phyloP scores from a whole-genome alignment of 2,113 vertebrate species.

The Kryptolebias marmoratus region DNA sequence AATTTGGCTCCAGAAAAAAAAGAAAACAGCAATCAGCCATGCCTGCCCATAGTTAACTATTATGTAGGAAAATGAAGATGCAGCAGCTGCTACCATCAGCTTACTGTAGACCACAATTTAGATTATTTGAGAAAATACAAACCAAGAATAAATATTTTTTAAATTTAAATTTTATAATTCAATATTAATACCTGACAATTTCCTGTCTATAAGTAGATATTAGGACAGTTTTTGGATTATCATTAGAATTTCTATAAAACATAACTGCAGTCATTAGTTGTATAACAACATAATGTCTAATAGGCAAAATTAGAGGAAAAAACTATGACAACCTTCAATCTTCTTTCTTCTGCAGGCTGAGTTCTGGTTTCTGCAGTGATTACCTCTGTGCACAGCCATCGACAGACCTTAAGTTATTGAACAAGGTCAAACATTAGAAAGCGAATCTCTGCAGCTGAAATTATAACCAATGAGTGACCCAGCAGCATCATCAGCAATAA shows the following conservation, averaged over 20 bases:
- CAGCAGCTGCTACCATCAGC: no score
- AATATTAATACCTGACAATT: neutral
- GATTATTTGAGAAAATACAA: no score
- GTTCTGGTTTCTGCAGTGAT: conserved; percentile 31
- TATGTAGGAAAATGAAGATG: neutral
- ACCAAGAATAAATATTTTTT: no score
- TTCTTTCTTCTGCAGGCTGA: conserved; percentile 37
- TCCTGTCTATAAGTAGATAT: neutral
- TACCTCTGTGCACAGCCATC: conserved; percentile 46
- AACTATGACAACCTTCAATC: conserved; percentile 45
- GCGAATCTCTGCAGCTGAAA: conserved; percentile 41
- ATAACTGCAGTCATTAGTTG: neutral
- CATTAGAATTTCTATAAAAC: neutral
- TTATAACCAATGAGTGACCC: conserved; percentile 40
- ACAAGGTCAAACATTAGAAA: conserved; percentile 58
- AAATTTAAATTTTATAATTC: neutral
- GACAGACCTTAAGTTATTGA: conserved; percentile 44
- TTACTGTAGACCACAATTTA: no score
- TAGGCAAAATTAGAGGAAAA: neutral
- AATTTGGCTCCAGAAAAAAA: no score
- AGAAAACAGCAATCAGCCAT: no score
- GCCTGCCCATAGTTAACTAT: neutral
- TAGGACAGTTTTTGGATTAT: neutral
- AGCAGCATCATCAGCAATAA: conserved; percentile 31
- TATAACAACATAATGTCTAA: neutral